A percentile compares a stretch with the other conserved stretches of the same genome.
Conservation (phyloP, 2,888 invertebrate genomes). For the Dryobotodes eremita region DNA sequence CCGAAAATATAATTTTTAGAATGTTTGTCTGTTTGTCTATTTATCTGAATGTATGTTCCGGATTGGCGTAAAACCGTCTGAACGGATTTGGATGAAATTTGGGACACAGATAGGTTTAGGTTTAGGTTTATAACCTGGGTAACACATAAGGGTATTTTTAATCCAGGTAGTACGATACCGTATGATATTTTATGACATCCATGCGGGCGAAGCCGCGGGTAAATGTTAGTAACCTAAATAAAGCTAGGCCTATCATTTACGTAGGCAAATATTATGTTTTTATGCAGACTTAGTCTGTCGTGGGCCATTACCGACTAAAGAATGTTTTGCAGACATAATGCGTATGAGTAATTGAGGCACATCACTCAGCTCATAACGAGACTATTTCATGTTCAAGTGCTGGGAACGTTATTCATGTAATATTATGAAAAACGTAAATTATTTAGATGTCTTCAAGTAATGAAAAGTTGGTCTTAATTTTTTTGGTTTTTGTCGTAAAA, state of each 20-base stretch:
- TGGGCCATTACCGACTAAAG: constrained; percentile 50
- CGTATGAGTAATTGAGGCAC: constrained; percentile 71
- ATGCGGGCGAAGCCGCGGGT: neutral
- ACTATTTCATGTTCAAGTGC: constrained; percentile 53
- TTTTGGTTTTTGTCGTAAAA: neutral
- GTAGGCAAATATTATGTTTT: constrained; percentile 39
- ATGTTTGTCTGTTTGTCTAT: too few relatives aligned
- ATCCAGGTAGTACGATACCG: neutral
- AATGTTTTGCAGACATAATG: constrained; percentile 65
- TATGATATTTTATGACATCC: neutral
- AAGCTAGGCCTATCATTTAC: constrained; percentile 38
- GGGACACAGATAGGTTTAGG: neutral
- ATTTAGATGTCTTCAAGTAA: constrained; percentile 15
- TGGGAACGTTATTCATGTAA: constrained; percentile 23
- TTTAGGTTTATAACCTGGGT: neutral
- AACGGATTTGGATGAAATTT: neutral
- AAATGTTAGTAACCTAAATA: constrained; percentile 3
- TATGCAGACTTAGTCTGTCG: constrained; percentile 42
- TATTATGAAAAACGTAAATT: constrained; percentile 39
- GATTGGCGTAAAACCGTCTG: too few relatives aligned
- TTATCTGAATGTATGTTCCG: too few relatives aligned
- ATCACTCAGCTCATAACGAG: constrained; percentile 71
- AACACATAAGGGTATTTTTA: neutral
- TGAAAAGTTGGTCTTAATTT: neutral
- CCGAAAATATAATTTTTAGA: too few relatives aligned